phyloP scores from a whole-genome alignment of 64 coral and sea anemone genomes.

The Actinia tenebrosa region DNA sequence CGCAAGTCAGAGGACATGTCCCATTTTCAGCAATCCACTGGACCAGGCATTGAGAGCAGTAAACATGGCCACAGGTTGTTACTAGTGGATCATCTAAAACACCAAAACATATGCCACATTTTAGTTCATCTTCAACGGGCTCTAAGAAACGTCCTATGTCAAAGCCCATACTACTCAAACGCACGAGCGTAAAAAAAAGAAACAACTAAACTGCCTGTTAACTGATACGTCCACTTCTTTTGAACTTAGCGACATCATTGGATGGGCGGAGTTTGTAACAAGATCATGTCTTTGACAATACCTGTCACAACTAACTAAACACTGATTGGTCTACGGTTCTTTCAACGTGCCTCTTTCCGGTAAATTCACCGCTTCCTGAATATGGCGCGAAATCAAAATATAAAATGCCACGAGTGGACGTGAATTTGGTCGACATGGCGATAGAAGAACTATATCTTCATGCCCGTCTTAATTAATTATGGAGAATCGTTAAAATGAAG shows the following conservation, averaged over 20 bases:
- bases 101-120: constrained; percentile 87
- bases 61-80: constrained; percentile 94
- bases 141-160: constrained; percentile 82
- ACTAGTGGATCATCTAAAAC: constrained; percentile 78
- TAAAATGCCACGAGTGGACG: constrained; percentile 54
- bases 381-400: constrained; percentile 94
- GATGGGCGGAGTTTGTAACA: constrained; percentile 65
- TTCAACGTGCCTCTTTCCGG: constrained; percentile 74
- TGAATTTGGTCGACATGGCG: constrained; percentile 12
- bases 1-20: constrained; percentile 83
- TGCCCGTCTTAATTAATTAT: background rate
- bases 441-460: background rate
- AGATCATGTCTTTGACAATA: constrained; percentile 76
- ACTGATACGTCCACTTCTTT: constrained; percentile 79
- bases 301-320: constrained; percentile 57
- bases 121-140: constrained; percentile 80
- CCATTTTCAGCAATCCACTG: constrained; percentile 78
- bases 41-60: constrained; percentile 79
- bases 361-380: constrained; percentile 66
- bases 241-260: constrained; percentile 98
- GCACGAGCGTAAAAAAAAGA: constrained; percentile 66
- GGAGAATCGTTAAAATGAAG: background rate
- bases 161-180: constrained; percentile 77
- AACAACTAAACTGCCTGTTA: constrained; percentile 73
- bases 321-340: constrained; percentile 72